Evolutionary conservation across 2,113 vertebrate genomes (phyloP).

Genomic region (Clarias macrocephalus): DNA sequence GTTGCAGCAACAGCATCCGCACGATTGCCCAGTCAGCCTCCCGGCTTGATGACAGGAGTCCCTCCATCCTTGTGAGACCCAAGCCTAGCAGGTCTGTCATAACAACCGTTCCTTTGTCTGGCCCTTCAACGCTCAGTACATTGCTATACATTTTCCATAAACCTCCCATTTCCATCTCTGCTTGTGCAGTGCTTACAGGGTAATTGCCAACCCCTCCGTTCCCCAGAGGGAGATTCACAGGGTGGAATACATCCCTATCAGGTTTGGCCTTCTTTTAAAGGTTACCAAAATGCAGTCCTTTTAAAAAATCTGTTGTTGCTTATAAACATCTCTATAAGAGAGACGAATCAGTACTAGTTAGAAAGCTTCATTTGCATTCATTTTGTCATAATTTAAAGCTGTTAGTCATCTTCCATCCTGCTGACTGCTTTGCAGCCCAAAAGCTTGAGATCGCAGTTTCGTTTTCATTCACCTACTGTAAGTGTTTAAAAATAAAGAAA

Average conservation of each 20-base stretch:
- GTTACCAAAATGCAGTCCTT: background rate
- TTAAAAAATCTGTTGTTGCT: background rate
- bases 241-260: constrained; percentile 52
- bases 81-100: constrained; percentile 76
- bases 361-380: background rate
- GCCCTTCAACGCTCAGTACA: constrained; percentile 14
- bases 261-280: constrained; percentile 44
- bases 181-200: constrained; percentile 46
- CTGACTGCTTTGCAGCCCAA: background rate
- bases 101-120: background rate
- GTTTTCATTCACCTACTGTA: background rate
- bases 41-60: constrained; percentile 66
- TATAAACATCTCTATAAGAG: background rate
- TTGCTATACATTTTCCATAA: constrained; percentile 42
- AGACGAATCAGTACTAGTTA: background rate
- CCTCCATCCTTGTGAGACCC: constrained; percentile 64
- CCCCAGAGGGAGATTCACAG: constrained; percentile 44
- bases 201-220: constrained; percentile 29
- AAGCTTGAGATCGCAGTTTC: background rate
- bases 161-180: constrained; percentile 47
- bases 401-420: constrained; percentile 15
- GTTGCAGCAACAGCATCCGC: constrained; percentile 73
- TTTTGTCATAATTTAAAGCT: constrained; percentile 7
- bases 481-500: background rate
- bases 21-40: constrained; percentile 78